Base-by-base conservation (phyloP, 2,797 vertebrate genomes). In the Holocentrus rufus region DNA sequence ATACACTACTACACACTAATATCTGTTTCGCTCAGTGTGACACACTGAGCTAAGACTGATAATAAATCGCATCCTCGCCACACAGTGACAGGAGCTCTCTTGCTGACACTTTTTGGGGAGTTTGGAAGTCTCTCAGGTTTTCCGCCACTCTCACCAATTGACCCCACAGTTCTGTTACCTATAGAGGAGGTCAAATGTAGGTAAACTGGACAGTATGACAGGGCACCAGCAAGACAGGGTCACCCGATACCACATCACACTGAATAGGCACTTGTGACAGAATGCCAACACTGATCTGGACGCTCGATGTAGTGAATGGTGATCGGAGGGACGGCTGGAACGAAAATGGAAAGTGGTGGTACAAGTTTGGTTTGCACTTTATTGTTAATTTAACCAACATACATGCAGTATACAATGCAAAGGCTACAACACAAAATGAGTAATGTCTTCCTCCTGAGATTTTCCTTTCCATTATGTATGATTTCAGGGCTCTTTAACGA, bases 21-120 rank as follows among this genome's bases (percentile, higher is more conserved):
- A 11, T 63, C 1, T 62, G 65, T n/a, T n/a, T n/a, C n/a, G 70
- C 72, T 73, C 52, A 68, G 46, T 44, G 56, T 81, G 69, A 80
- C 61, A 76, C 68, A 15, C n/a, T 9, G 44, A 74, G 69, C 34
- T 10, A 53, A 66, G 22, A 31, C 44, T 60, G 64, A 67, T 84
- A 76, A 85, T 81, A 68, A 72, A 83, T 86, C 77, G 77, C 81
- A 68, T 76, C 60, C 44, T 72, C 25, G 18, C 46, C 18, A 44
- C 36, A 65, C 9, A 13, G 31, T 72, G 62, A 59, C 63, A 58
- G 49, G n/a, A 60, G 27, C 22, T 66, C 75, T 77, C 68, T 20
- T 47, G 58, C 7, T 76, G 74, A 86, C 85, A 81, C 71, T 76
- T 75, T 70, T 8, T 57, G 72, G 25, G 36, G 60, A 42, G n/a